These are phyloP conservation scores for Muschampia plurimacula DNA, from an alignment of 2,888 invertebrate genomes.

Conservation along the genomic window DNA sequence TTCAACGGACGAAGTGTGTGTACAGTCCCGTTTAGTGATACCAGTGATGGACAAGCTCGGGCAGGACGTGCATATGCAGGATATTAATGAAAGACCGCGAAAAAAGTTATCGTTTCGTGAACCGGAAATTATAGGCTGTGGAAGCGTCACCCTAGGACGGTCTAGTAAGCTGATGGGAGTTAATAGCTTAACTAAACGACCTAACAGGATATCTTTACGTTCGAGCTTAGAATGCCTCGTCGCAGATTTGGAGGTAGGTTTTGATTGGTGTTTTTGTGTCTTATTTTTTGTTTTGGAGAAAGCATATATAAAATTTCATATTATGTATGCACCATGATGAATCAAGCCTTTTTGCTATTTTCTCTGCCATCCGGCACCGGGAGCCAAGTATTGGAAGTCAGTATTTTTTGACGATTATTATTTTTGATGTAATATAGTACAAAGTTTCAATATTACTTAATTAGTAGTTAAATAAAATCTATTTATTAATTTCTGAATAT, in stretches of 20 bases:
- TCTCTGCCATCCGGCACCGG: no score
- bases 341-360: no score
- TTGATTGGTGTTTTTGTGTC: neutral
- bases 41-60: slow-evolving; percentile 73
- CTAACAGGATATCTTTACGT: slow-evolving; percentile 65
- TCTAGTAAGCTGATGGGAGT: slow-evolving; percentile 79
- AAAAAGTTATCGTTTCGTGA: slow-evolving; percentile 96
- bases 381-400: no score
- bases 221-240: slow-evolving; percentile 86
- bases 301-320: no score
- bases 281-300: neutral
- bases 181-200: slow-evolving; percentile 68
- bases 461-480: no score
- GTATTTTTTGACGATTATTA: no score
- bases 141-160: slow-evolving; percentile 67
- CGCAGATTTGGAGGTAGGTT: slow-evolving; percentile 85
- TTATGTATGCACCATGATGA: no score
- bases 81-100: slow-evolving; percentile 87
- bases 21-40: slow-evolving; percentile 74
- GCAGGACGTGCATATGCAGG: slow-evolving; percentile 64
- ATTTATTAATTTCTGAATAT: no score
- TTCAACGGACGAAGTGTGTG: slow-evolving; percentile 71
- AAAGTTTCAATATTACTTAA: no score
- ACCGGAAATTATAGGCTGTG: slow-evolving; percentile 88
- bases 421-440: no score